phyloP scores from a whole-genome alignment of 2,797 vertebrate species.

The Synaphobranchus kaupii region DNA sequence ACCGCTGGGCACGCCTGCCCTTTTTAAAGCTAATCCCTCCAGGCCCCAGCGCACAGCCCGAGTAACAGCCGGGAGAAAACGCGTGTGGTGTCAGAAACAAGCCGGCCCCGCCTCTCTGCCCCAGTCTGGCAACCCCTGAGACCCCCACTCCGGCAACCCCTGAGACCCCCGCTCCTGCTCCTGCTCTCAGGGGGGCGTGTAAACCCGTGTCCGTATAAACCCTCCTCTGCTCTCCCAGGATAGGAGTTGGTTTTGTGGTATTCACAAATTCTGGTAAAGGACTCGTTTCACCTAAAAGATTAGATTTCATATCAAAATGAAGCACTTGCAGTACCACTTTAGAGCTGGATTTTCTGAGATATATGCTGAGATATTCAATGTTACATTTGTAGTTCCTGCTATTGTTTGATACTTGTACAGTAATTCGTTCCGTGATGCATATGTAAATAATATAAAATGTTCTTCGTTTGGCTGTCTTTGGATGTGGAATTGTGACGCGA shows the following conservation, averaged over 20 bases:
- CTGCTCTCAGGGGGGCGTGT: too few species aligned
- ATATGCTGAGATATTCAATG: too few species aligned
- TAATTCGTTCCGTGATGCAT: background rate
- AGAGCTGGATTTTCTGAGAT: too few species aligned
- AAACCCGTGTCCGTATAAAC: too few species aligned
- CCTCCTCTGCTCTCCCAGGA: too few species aligned
- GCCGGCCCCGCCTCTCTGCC: background rate
- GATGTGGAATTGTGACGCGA: background rate
- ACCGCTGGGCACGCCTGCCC: background rate
- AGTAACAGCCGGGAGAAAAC: background rate
- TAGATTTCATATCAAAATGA: background rate
- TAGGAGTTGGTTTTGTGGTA: too few species aligned
- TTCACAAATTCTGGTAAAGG: too few species aligned
- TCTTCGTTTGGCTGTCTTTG: background rate
- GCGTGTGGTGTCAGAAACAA: background rate
- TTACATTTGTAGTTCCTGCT: too few species aligned
- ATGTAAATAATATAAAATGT: background rate
- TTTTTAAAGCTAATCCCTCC: background rate
- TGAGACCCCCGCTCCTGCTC: background rate
- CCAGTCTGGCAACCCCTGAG: background rate
- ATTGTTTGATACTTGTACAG: background rate
- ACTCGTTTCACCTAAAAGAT: too few species aligned
- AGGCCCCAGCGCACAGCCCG: background rate
- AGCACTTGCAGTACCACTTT: background rate
- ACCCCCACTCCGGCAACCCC: too few species aligned